Base-by-base conservation (phyloP, 2,797 vertebrate species). In the Lutjanus argentimaculatus region DNA sequence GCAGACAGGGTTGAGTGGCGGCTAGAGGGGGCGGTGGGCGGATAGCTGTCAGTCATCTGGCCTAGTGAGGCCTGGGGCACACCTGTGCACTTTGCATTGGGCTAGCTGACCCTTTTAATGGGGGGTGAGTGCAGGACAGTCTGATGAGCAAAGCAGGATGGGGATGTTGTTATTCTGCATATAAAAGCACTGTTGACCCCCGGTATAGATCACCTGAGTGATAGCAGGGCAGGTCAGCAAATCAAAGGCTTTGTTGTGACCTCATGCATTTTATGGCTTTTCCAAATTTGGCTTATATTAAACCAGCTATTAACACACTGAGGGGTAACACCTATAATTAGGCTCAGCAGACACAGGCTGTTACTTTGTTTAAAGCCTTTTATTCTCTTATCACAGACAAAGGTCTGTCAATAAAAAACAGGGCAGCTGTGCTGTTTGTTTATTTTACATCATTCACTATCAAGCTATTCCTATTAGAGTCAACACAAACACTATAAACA, bases 1-100 rank as follows among this genome's bases (percentile, higher is more conserved):
- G 48, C 58, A 56, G 81, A 73, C 55, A 72, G 68, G 80, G 67
- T 43, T 92, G 90, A 91, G 69, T 88, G 88, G 87, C 57, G 7
- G 72, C 80, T 76, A 21, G 76, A 82, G 89, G 89, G 80, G 86
- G 62, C 12, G 15, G 61, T 67, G 88, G 88, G 86, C 49, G 82
- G 91, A 79, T 85, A 89, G 52, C 84, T 88, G 90, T 93, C 90
- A 91, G 68, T 93, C 90, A 93, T 51, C 48, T 61, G 64, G 70
- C 53, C 53, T 8, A 22, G 68, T 11, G 8, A 82, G 80, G 87
- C 91, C 89, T 72, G 56, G 57, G 86, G 88, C 86, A 88, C 86
- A 93, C 92, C 93, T 92, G 88, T 82, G 84, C 73, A 85, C 89
- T 91, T 83, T 68, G 83, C 71, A 80, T 43, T 3, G 13, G 74